phyloP scores from a whole-genome alignment of 1,140 invertebrate genomes.

The Cydia splendana region DNA sequence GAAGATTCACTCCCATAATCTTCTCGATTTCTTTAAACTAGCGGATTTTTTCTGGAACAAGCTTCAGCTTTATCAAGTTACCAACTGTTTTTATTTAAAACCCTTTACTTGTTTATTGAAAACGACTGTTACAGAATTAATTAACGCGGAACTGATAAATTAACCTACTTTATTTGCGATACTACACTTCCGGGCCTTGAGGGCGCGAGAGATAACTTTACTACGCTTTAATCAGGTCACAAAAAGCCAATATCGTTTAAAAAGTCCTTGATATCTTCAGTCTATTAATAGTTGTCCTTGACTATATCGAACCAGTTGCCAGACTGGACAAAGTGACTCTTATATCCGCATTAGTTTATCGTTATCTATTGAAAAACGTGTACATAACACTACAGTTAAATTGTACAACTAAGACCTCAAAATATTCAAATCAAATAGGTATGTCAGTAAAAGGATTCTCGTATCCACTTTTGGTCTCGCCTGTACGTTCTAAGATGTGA shows the following conservation, averaged over 20 bases:
- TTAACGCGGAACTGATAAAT: slow-evolving; percentile 5
- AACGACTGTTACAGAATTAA: background rate
- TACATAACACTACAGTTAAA: too few relatives aligned
- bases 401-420: too few relatives aligned
- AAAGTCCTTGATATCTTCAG: background rate
- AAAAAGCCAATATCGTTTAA: background rate
- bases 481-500: background rate
- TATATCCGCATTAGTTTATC: too few relatives aligned
- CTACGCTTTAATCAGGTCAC: background rate
- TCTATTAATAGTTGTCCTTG: background rate
- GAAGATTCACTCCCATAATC: too few relatives aligned
- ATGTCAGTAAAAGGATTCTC: background rate
- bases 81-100: background rate
- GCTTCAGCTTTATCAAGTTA: too few relatives aligned
- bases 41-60: too few relatives aligned
- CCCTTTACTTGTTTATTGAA: background rate
- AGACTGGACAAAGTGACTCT: too few relatives aligned
- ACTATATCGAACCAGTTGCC: too few relatives aligned
- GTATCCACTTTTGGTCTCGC: background rate
- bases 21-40: too few relatives aligned
- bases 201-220: background rate
- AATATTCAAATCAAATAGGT: too few relatives aligned
- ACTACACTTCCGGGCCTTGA: slow-evolving; percentile 11
- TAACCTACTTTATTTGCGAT: slow-evolving; percentile 19
- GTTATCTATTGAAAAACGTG: too few relatives aligned